Conservation (phyloP, 2,888 invertebrate genomes). For the Lasioglossum vierecki region DNA sequence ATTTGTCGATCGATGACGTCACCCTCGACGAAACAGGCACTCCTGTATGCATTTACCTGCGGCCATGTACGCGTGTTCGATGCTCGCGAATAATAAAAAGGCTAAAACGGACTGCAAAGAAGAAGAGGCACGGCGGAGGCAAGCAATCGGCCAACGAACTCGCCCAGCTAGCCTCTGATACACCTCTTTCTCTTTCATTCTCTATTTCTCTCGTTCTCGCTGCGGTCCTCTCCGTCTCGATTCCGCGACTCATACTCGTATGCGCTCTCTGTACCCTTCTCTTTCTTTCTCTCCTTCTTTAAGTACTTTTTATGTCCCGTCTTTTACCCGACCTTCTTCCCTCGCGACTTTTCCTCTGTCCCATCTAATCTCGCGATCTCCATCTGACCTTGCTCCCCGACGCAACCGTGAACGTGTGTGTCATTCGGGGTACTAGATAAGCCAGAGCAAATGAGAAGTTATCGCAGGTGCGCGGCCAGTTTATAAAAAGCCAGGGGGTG, state of each 20-base stretch:
- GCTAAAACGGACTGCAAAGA: conserved; percentile 61
- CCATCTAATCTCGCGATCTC: conserved; percentile 60
- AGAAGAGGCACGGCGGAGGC: conserved; percentile 62
- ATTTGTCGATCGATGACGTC: conserved; percentile 76
- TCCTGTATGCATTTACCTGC: conserved; percentile 56
- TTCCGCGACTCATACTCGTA: not conserved
- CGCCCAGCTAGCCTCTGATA: conserved; percentile 57
- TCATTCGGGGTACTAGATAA: conserved; percentile 55
- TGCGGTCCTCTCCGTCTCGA: not conserved
- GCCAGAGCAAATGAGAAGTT: conserved; percentile 57
- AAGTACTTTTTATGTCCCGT: not conserved
- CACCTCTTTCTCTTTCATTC: conserved; percentile 55
- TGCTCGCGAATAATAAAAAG: conserved; percentile 67
- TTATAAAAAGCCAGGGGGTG: conserved; percentile 33
- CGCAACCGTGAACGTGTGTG: conserved; percentile 52
- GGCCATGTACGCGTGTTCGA: conserved; percentile 59
- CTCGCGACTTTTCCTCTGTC: conserved; percentile 41
- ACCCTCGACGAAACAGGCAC: conserved; percentile 64
- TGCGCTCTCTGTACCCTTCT: not conserved
- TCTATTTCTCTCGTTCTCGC: conserved; percentile 22
- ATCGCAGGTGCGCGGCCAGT: conserved; percentile 50
- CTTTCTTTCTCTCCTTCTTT: conserved; percentile 15
- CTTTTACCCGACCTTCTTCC: conserved; percentile 18
- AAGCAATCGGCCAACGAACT: conserved; percentile 80
- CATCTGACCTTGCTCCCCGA: conserved; percentile 52